Percentiles rank a stretch among this genome's conserved stretches.
Conservation (phyloP, 2,797 vertebrate genomes). For the Spinibarbus caldwelli region DNA sequence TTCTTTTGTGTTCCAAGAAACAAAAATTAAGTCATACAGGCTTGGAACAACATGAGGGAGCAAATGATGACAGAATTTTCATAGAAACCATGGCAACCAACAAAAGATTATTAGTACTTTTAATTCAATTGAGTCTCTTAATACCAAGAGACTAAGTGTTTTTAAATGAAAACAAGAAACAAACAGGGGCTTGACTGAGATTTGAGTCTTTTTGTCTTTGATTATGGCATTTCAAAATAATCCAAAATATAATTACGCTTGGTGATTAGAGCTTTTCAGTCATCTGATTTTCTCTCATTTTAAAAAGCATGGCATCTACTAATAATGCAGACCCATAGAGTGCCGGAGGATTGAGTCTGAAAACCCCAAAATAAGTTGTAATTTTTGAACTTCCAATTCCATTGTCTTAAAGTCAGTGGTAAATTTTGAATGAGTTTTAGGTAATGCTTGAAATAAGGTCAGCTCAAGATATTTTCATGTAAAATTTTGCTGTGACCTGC, state of each 20-base stretch:
- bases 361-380: neutral
- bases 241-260: conserved; percentile 22
- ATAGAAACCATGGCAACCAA: conserved; percentile 15
- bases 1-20: neutral
- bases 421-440: neutral
- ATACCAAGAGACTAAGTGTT: neutral
- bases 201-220: conserved; percentile 1
- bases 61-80: neutral
- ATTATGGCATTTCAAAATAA: conserved; percentile 22
- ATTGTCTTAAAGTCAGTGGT: neutral
- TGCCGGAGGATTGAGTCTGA: neutral
- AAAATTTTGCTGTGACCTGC: too few species aligned
- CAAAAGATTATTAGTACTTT: neutral
- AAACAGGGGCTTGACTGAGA: conserved; percentile 11
- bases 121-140: neutral
- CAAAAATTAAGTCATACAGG: neutral
- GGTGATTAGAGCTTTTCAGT: conserved; percentile 32
- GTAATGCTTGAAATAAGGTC: neutral
- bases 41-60: neutral
- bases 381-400: neutral
- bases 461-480: neutral
- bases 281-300: conserved; percentile 13
- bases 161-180: conserved; percentile 6
- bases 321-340: neutral
- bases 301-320: conserved; percentile 10